Evolutionary conservation across 2,113 vertebrate species (phyloP).

Genomic region (Paramormyrops kingsleyae): DNA sequence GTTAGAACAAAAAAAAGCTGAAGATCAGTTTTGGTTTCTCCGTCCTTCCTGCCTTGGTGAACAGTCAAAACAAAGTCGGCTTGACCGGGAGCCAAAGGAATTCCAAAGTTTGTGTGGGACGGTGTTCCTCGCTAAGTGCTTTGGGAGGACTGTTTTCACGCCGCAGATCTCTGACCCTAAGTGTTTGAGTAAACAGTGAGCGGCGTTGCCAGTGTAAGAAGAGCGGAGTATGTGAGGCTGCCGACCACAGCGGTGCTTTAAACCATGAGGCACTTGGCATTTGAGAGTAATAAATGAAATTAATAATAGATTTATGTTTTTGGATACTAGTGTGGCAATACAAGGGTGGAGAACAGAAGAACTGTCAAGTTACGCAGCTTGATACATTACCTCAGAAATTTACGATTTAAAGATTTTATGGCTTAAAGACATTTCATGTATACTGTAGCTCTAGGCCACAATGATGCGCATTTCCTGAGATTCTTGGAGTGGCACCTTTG

Average conservation of each 20-base stretch:
- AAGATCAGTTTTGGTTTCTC: not conserved
- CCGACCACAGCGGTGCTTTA: not conserved
- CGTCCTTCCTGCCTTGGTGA: not conserved
- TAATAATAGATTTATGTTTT: not conserved
- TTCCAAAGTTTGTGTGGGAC: not conserved
- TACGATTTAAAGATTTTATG: not conserved
- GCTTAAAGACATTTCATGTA: not conserved
- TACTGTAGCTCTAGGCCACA: not conserved
- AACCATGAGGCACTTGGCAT: not conserved
- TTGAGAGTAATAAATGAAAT: not conserved
- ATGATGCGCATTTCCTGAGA: not conserved
- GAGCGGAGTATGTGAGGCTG: not conserved
- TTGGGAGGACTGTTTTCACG: not conserved
- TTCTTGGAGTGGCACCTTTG: not conserved
- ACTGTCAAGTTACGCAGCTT: not conserved
- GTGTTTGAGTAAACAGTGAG: not conserved
- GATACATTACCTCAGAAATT: not conserved
- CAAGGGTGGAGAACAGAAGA: not conserved
- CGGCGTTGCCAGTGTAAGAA: not conserved
- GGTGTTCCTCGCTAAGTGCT: not conserved
- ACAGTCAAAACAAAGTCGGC: not conserved
- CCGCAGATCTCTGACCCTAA: not conserved
- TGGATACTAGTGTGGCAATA: not conserved
- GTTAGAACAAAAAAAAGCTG: not conserved
- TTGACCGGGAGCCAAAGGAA: not conserved